These are phyloP conservation scores for Lasioglossum vierecki DNA, from an alignment of 2,888 invertebrate species.

Conservation along the genomic window DNA sequence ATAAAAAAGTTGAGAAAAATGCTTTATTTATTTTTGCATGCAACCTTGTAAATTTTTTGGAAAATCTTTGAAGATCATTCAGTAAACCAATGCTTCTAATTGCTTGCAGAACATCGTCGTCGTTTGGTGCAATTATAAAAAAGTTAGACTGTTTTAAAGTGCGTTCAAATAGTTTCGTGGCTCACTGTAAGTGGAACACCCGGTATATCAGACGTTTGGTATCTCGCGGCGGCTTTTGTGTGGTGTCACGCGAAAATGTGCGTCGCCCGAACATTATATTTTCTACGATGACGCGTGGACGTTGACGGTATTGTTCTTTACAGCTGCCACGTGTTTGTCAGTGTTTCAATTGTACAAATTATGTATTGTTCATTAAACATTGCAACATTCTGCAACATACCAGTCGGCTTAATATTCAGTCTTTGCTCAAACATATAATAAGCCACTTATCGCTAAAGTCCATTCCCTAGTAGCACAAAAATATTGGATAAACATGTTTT, in stretches of 20 bases:
- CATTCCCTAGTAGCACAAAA: too few species aligned
- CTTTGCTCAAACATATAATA: background rate
- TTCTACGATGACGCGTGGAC: background rate
- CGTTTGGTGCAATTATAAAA: too few species aligned
- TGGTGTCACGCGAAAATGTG: conserved; percentile 31
- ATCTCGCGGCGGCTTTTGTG: conserved; percentile 35
- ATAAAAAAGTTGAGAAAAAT: too few species aligned
- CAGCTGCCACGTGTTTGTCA: background rate
- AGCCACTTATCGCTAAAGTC: background rate
- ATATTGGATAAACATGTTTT: too few species aligned
- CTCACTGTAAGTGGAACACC: background rate
- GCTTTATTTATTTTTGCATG: too few species aligned
- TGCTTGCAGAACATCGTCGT: too few species aligned
- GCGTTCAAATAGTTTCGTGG: too few species aligned
- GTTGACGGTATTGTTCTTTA: background rate
- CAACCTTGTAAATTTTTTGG: too few species aligned
- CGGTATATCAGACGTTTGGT: conserved; percentile 21
- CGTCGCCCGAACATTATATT: conserved; percentile 1
- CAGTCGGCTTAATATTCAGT: background rate
- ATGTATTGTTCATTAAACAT: background rate
- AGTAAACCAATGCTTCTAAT: too few species aligned
- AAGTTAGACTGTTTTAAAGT: too few species aligned
- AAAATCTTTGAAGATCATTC: too few species aligned
- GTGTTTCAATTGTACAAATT: background rate
- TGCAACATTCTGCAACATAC: background rate